These are phyloP conservation scores for Hyperopisus bebe DNA, from an alignment of 2,113 vertebrate genomes.

Conservation along the genomic window DNA sequence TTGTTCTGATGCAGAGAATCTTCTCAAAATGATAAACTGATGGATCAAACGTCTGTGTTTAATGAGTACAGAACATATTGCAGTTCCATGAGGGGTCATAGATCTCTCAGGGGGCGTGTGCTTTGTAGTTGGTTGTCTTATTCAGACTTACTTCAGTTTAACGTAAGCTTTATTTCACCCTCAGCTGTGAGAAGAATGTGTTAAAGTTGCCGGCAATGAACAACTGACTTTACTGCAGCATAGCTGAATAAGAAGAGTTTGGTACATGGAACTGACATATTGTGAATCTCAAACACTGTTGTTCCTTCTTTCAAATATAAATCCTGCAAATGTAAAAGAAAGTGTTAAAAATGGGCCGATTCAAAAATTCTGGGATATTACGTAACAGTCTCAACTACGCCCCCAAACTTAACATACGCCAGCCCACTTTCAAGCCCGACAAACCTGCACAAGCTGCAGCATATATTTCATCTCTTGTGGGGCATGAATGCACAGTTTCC, in stretches of 20 bases:
- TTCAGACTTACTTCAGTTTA: background rate
- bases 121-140: background rate
- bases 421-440: background rate
- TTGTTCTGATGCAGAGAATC: background rate
- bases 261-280: background rate
- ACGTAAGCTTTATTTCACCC: background rate
- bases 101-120: background rate
- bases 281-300: background rate
- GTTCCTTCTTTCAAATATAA: background rate
- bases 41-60: background rate
- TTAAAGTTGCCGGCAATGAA: background rate
- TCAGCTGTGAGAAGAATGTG: background rate
- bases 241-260: background rate
- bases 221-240: background rate
- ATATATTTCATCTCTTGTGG: background rate
- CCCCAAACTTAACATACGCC: background rate
- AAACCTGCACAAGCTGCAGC: background rate
- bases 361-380: background rate
- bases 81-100: background rate
- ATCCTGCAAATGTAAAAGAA: background rate
- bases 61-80: background rate
- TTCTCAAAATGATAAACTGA: background rate
- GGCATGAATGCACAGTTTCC: background rate
- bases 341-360: background rate
- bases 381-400: background rate